Conservation (phyloP, 1,140 invertebrate species). For the Apolygus lucorum region DNA sequence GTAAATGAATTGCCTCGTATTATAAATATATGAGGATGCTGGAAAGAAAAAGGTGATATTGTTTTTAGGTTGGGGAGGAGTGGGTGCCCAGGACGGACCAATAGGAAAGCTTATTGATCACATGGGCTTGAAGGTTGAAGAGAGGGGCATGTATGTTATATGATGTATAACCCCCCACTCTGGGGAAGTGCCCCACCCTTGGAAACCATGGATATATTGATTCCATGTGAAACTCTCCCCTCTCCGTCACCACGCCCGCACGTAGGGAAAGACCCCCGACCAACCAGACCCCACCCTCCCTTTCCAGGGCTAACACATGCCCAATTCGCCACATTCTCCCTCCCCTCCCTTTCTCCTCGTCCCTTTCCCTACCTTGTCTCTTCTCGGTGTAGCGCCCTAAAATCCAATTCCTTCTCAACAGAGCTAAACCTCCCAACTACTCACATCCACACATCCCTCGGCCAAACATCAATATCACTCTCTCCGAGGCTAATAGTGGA, state of each 20-base stretch:
- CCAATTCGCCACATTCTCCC: constrained; percentile 14
- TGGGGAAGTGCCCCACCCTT: constrained; percentile 23
- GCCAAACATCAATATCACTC: too few relatives aligned
- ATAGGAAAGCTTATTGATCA: constrained; percentile 34
- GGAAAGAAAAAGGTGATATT: constrained; percentile 10
- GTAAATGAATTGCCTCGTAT: constrained; percentile 15
- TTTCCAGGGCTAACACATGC: constrained; percentile 23
- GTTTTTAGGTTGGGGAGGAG: constrained; percentile 19
- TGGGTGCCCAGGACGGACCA: constrained; percentile 25
- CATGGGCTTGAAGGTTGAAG: constrained; percentile 18
- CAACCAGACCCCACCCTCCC: background rate
- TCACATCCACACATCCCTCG: background rate
- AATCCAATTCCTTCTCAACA: background rate
- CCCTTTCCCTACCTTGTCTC: background rate
- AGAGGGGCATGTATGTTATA: constrained; percentile 31
- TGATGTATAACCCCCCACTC: constrained; percentile 31
- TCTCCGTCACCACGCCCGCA: background rate
- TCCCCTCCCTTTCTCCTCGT: background rate
- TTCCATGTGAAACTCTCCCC: constrained; percentile 18
- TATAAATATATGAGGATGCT: background rate
- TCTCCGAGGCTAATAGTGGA: too few relatives aligned
- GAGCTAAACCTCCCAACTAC: background rate
- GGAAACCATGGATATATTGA: constrained; percentile 32
- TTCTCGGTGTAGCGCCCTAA: background rate
- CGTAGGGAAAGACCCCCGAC: too few relatives aligned